Percentiles rank a stretch among this genome's conserved stretches.
Evolutionary conservation across 2,888 invertebrate genomes (phyloP).

Genomic region (Mermis nigrescens): DNA sequence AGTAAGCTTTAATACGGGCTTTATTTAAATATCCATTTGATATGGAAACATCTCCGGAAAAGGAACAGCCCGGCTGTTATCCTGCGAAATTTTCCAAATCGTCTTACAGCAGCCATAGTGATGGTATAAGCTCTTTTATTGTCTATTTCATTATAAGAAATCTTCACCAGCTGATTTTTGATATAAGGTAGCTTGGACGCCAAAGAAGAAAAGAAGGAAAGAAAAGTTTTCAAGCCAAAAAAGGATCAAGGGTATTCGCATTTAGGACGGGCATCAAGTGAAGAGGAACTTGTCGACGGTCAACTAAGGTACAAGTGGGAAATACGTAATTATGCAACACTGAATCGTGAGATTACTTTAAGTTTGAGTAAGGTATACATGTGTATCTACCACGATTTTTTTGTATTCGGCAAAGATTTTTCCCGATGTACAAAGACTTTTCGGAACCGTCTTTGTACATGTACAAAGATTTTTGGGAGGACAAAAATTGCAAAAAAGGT

Average conservation of each 20-base stretch:
- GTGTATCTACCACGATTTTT: no score
- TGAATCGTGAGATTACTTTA: no score
- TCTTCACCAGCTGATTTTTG: neutral
- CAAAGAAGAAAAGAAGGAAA: neutral
- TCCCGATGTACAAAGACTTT: no score
- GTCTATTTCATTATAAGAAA: neutral
- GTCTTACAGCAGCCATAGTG: neutral
- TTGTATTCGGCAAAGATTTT: no score
- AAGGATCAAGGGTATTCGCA: slow-evolving; percentile 9
- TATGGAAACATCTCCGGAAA: neutral
- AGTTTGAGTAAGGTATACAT: no score
- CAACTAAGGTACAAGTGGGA: neutral
- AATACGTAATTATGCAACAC: no score
- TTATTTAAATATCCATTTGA: no score
- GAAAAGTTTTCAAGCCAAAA: neutral
- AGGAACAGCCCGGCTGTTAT: neutral
- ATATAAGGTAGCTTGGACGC: neutral
- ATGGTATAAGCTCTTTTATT: neutral
- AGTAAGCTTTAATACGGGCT: no score
- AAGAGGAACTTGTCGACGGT: slow-evolving; percentile 10
- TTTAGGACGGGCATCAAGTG: slow-evolving; percentile 6
- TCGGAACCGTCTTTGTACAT: no score
- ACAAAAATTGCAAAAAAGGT: no score
- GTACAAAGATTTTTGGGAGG: no score
- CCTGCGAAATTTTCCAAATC: neutral